Conservation (phyloP, 2,888 invertebrate species). For the Deroplatys truncata region DNA sequence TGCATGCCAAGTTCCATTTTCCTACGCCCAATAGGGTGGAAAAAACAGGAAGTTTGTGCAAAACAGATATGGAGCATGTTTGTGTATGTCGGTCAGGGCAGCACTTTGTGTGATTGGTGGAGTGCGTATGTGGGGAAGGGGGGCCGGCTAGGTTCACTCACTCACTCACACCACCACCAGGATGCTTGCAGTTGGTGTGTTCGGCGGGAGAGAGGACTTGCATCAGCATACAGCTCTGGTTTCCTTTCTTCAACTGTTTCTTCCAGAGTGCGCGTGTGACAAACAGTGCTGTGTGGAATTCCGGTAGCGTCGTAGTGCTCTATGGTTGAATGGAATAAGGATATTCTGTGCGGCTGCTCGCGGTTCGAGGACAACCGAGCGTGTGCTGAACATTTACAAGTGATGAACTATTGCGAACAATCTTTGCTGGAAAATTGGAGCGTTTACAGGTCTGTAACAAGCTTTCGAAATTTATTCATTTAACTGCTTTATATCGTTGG, state of each 20-base stretch:
- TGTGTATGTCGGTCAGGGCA: background rate
- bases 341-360: background rate
- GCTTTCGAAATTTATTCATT: too few relatives aligned
- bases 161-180: background rate
- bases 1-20: too few relatives aligned
- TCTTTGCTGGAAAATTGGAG: too few relatives aligned
- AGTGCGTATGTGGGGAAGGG: background rate
- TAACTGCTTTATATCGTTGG: too few relatives aligned
- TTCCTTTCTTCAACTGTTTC: background rate
- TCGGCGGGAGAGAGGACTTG: background rate
- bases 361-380: background rate
- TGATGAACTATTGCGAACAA: too few relatives aligned
- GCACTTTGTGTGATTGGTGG: background rate
- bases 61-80: background rate
- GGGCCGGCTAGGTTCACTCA: background rate
- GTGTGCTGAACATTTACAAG: too few relatives aligned
- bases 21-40: too few relatives aligned
- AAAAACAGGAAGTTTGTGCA: background rate
- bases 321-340: too few relatives aligned
- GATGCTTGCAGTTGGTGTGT: background rate
- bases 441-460: too few relatives aligned
- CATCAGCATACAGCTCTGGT: background rate
- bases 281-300: background rate
- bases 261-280: background rate
- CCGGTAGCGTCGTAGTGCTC: background rate